Conservation (phyloP, 2,888 invertebrate genomes). For the Dicyrtoma fusca region DNA sequence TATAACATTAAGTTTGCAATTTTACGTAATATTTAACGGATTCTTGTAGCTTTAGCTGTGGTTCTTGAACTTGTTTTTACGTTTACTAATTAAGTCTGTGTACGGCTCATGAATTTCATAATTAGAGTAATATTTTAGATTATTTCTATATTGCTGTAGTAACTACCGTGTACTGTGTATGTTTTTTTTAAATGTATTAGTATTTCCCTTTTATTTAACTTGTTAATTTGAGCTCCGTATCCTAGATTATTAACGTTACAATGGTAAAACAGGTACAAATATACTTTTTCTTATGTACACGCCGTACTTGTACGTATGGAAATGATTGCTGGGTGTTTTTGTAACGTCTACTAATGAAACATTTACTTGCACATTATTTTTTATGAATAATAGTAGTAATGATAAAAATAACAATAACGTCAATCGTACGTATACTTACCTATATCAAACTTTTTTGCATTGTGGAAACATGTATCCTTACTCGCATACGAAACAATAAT, state of each 20-base stretch:
- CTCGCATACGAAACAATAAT: not conserved
- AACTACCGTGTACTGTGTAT: not conserved
- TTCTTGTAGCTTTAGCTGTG: not conserved
- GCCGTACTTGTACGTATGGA: conserved; percentile 8
- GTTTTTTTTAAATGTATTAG: not conserved
- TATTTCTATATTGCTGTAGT: not conserved
- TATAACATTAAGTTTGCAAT: not conserved
- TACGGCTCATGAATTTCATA: no score
- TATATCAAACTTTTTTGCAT: not conserved
- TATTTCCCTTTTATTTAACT: no score
- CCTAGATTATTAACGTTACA: not conserved
- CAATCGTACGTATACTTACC: no score
- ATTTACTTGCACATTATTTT: conserved; percentile 1
- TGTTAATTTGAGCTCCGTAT: conserved; percentile 4
- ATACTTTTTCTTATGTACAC: conserved; percentile 2
- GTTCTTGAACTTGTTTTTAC: not conserved
- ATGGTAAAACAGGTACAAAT: conserved; percentile 23
- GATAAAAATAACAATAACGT: not conserved
- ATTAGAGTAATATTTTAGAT: not conserved
- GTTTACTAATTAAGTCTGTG: not conserved
- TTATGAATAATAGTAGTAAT: conserved; percentile 10
- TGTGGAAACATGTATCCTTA: not conserved
- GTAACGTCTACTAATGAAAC: conserved; percentile 2
- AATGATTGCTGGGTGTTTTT: conserved; percentile 15
- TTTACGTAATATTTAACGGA: not conserved